Evolutionary conservation across 2,113 vertebrate genomes (phyloP).

Genomic region (Chaetodon auriga): DNA sequence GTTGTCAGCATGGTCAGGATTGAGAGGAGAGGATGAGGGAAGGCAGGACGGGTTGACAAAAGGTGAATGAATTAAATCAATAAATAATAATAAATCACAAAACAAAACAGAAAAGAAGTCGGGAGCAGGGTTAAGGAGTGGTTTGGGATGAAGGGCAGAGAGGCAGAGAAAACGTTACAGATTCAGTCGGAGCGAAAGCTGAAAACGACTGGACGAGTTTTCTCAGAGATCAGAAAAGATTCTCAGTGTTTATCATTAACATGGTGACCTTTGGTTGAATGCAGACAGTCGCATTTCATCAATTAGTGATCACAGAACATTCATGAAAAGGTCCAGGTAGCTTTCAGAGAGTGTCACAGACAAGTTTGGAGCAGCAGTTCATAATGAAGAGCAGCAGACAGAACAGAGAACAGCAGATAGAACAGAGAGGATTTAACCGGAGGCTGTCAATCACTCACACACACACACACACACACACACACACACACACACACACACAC

Average conservation of each 20-base stretch:
- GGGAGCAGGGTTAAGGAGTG: slow-evolving; percentile 49
- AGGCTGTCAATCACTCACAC: slow-evolving; percentile 31
- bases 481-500: neutral
- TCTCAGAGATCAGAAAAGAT: slow-evolving; percentile 46
- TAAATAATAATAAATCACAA: slow-evolving; percentile 44
- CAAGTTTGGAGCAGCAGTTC: slow-evolving; percentile 59
- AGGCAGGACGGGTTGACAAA: slow-evolving; percentile 2
- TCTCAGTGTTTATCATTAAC: slow-evolving; percentile 40
- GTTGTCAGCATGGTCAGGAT: slow-evolving; percentile 2
- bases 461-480: slow-evolving; percentile 6
- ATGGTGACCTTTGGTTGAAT: slow-evolving; percentile 38
- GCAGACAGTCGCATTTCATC: slow-evolving; percentile 39
- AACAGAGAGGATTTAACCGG: slow-evolving; percentile 56
- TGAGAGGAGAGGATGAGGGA: neutral
- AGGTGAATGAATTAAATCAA: slow-evolving; percentile 53
- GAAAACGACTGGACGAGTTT: slow-evolving; percentile 9
- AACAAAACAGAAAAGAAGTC: slow-evolving; percentile 20
- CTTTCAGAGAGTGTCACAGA: slow-evolving; percentile 59
- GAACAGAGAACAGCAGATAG: slow-evolving; percentile 63
- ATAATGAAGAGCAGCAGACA: slow-evolving; percentile 67
- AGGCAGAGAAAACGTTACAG: slow-evolving; percentile 71
- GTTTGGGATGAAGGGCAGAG: slow-evolving; percentile 63
- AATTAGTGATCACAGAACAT: slow-evolving; percentile 39
- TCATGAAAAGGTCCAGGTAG: slow-evolving; percentile 47
- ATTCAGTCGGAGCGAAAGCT: slow-evolving; percentile 43